These are phyloP conservation scores for Willowsia nigromaculata DNA, from an alignment of 2,888 invertebrate genomes.

Conservation along the genomic window DNA sequence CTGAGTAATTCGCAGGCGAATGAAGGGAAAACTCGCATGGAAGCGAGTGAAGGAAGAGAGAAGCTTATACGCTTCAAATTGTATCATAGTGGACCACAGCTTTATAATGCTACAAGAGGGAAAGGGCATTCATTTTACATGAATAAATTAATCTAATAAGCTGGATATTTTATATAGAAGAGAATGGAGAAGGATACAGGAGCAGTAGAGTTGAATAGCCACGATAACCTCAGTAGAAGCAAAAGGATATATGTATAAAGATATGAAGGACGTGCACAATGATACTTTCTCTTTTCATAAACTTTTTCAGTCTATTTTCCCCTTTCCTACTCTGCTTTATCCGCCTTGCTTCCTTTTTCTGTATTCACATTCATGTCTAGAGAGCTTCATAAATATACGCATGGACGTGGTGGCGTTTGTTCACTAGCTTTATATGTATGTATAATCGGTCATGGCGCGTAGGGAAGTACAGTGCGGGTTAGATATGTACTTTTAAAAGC, in stretches of 20 bases:
- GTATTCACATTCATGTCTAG: background rate
- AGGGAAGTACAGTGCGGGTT: no score
- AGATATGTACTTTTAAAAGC: constrained; percentile 44
- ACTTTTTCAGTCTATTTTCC: constrained; percentile 53
- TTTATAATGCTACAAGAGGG: background rate
- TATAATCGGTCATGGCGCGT: no score
- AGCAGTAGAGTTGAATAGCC: background rate
- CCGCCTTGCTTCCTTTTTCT: constrained; percentile 11
- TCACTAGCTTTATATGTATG: no score
- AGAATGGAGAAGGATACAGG: background rate
- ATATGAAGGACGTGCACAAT: constrained; percentile 19
- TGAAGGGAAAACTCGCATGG: background rate
- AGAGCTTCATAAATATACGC: background rate
- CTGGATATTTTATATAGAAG: background rate
- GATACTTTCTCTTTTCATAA: constrained; percentile 60
- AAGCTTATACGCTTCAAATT: constrained; percentile 42
- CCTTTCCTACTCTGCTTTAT: constrained; percentile 7
- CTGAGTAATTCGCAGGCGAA: background rate
- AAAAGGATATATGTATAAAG: no score
- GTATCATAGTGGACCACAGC: constrained; percentile 41
- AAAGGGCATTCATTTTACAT: constrained; percentile 28
- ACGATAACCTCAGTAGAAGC: background rate
- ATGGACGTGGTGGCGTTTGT: background rate
- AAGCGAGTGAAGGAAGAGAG: constrained; percentile 38
- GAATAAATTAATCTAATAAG: background rate